Conservation (phyloP, 2,888 invertebrate genomes). For the Spialia ferax region DNA sequence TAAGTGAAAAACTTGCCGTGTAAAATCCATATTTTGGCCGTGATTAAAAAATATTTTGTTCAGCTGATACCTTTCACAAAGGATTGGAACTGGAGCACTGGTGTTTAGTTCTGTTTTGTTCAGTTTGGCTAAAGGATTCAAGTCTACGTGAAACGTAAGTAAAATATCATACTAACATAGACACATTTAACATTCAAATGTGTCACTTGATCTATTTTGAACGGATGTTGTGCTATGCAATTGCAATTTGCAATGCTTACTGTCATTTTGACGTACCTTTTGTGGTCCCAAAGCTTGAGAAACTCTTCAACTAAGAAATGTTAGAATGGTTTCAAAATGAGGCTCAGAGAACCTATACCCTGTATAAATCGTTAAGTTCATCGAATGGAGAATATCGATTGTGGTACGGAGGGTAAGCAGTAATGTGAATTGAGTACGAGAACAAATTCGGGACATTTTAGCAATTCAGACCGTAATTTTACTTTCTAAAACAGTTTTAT, state of each 20-base stretch:
- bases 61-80: slow-evolving; percentile 73
- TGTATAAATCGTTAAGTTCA: neutral
- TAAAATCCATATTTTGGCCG: slow-evolving; percentile 39
- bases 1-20: slow-evolving; percentile 16
- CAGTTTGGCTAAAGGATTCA: slow-evolving; percentile 55
- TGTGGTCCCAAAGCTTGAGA: neutral
- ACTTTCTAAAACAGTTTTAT: slow-evolving; percentile 4
- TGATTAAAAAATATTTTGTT: slow-evolving; percentile 52
- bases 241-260: slow-evolving; percentile 11
- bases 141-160: slow-evolving; percentile 60
- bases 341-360: neutral
- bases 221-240: slow-evolving; percentile 11
- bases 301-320: neutral
- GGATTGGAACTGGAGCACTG: slow-evolving; percentile 61
- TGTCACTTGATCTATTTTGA: slow-evolving; percentile 35
- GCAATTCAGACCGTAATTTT: neutral
- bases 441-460: slow-evolving; percentile 1
- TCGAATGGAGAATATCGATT: slow-evolving; percentile 6
- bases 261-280: slow-evolving; percentile 33
- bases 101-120: slow-evolving; percentile 57
- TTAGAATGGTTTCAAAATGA: neutral
- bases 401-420: neutral
- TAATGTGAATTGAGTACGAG: neutral
- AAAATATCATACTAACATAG: slow-evolving; percentile 24
- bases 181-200: neutral